phyloP scores from a whole-genome alignment of 2,113 vertebrate species.

The Pedetes capensis region DNA sequence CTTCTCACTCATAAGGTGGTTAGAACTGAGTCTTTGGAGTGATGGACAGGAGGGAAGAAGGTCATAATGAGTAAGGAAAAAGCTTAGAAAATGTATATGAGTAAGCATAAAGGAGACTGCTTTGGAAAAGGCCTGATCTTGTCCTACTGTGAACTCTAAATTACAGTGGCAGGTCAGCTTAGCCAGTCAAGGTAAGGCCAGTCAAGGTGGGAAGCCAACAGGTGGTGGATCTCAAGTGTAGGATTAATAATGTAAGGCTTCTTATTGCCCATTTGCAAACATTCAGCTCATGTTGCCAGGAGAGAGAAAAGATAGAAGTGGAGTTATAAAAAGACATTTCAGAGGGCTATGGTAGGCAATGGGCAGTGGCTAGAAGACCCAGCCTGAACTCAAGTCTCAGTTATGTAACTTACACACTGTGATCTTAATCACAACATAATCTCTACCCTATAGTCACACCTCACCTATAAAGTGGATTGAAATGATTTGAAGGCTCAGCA shows the following conservation, averaged over 20 bases:
- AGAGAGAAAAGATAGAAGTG: background rate
- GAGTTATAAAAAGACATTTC: background rate
- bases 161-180: background rate
- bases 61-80: background rate
- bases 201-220: background rate
- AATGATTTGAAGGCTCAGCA: background rate
- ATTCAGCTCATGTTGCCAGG: background rate
- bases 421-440: background rate
- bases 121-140: background rate
- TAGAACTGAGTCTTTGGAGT: background rate
- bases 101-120: background rate
- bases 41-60: background rate
- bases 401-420: background rate
- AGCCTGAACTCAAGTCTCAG: background rate
- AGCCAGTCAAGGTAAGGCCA: background rate
- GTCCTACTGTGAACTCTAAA: background rate
- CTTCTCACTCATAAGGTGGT: background rate
- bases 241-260: conserved; percentile 1
- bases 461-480: background rate
- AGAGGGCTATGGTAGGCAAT: background rate
- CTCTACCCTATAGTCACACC: background rate
- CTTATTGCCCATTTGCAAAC: background rate
- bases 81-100: background rate
- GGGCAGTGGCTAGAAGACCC: background rate
- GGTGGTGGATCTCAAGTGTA: background rate